Evolutionary conservation across 2,888 invertebrate genomes (phyloP), one percentile per base, ranked within the genome.

Genomic region (Furcula furcula): DNA sequence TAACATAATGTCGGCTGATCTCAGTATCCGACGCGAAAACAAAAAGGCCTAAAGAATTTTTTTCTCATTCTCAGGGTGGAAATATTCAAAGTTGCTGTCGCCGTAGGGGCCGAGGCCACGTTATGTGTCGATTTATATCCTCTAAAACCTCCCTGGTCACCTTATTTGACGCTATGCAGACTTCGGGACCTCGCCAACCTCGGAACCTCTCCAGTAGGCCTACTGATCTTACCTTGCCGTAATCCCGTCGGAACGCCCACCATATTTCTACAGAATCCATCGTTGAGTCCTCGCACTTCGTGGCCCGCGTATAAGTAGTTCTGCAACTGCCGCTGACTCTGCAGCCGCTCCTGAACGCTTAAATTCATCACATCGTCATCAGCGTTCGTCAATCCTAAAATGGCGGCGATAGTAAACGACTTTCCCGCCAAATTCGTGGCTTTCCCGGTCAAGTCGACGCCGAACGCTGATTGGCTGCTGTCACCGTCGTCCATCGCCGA

Each of bases 381-480:
- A 0, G 71, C 53, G 27, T 84, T 91, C 36, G 93, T 92, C 46
- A 95, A 75, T 0, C 96, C 96, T 56, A 97, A 91, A 61, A 96
- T 96, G 45, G 96, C 95, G 46, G 96, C 96, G 55, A 97, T 97
- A 13, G 96, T 96, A 63, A 97, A 97, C 4, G 95, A 95, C 65
- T 94, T 94, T 23, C 92, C 92, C 22, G 73, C 81, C 44, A 88
- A 76, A 66, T 72, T 78, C 0, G 84, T 85, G 0, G 70, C 70
- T 54, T 87, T 88, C 0, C 85, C 87, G 0, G 82, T 82, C 52
- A 88, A 61, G 39, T 88, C 88, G 1, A 87, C 88, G 1, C 87
- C 88, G 36, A 76, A 83, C 0, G 78, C 69, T 4, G 81, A 83
- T 23, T 85, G 75, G 19, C 76, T 74, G 34, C 75, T 76, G 36